Evolutionary conservation across 2,113 vertebrate species (phyloP), one percentile per base, ranked within the genome.

Genomic region (Colius striatus): DNA sequence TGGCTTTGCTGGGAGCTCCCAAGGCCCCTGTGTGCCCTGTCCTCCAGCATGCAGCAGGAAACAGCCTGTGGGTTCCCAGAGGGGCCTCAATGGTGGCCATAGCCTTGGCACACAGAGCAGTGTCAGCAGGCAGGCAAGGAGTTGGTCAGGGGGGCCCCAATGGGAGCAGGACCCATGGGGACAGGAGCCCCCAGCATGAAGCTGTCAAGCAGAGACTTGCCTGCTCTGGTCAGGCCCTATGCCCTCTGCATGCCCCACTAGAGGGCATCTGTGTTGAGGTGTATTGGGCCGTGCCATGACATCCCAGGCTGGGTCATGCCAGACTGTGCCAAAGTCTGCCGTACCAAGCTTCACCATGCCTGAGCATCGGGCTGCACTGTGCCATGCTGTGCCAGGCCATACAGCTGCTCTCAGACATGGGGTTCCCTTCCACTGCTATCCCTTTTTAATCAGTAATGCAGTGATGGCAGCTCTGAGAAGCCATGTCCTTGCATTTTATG

Each of bases 81-180:
- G 65, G 45, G 27, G 17, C 45, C 27, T 50, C 6, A 9, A 82
- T 54, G 2, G 22, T 2, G 5, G n/a, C 54, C 3, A 1, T 3
- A 4, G 32, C 78, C 41, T 45, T 2, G 7, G 51, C 50, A 38
- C 43, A 5, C 0, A 6, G 77, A 2, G 2, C 3, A 4, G 53
- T 2, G 18, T 43, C 4, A 47, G 50, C 58, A 27, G 48, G n/a
- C 38, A 16, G 74, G 47, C 16, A 30, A 27, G 21, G 36, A 6
- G 2, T 65, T 45, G 2, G n/a, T n/a, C n/a, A n/a, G n/a, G n/a
- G n/a, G n/a, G n/a, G n/a, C n/a, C n/a, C n/a, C n/a, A n/a, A n/a
- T n/a, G n/a, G n/a, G n/a, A n/a, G n/a, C n/a, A n/a, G n/a, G n/a
- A n/a, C n/a, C n/a, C n/a, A n/a, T 55, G 48, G 41, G 36, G 9